Base-by-base conservation (phyloP, 2,113 vertebrate genomes). In the Cacatua alba region DNA sequence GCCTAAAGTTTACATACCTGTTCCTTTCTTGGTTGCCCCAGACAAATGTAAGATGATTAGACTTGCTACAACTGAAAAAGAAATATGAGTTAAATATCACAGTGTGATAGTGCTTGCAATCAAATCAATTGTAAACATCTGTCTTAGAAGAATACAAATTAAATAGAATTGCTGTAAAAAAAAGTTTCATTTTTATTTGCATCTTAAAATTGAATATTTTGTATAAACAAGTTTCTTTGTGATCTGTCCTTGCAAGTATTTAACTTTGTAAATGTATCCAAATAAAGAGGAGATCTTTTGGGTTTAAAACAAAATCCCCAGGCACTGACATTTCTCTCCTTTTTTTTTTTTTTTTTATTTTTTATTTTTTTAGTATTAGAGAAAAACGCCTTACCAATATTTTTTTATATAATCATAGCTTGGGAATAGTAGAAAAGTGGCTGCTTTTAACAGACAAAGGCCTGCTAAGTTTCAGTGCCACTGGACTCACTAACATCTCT, bases 1-100 rank as follows among this genome's bases (percentile, higher is more conserved):
- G 11, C 63, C 35, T 80, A 46, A 85, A 93, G 37, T 95, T 79
- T 92, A 98, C 98, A 88, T 99, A 99, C 99, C 99, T 99, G 98
- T 97, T 98, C 99, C 99, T 98, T 99, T 99, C 98, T 99, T 99
- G 96, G 99, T 98, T 98, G 99, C 99, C 97, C 98, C 99, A 98
- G 98, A 99, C 96, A 99, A 98, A 97, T 99, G 99, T 97, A 99
- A 98, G 97, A 99, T 98, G 98, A 99, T 99, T 98, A 99, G 98
- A 99, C 99, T 99, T 99, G 99, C 99, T 99, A 99, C 99, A 99
- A 99, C 99, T 99, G 98, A 88, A 98, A 98, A 44, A 98, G 91
- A 96, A 96, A 96, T 92, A 96, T 44, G 82, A 26, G 96, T 95
- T 87, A 96, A 79, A 82, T 81, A 81, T 39, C 68, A 89, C 29